phyloP scores from a whole-genome alignment of 2,797 vertebrate genomes.

The Lithobates pipiens region DNA sequence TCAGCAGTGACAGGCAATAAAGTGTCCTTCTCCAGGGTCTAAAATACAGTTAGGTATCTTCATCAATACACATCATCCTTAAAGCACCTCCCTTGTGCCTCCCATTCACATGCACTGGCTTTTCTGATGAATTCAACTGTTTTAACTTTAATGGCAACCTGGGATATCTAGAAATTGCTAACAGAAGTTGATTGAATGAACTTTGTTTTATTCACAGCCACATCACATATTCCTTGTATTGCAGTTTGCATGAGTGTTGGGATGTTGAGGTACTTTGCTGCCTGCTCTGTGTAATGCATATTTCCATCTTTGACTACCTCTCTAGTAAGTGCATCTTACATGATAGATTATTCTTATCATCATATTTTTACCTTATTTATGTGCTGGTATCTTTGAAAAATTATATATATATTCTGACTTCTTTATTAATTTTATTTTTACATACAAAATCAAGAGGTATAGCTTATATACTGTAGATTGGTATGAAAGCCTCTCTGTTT shows the following conservation, averaged over 20 bases:
- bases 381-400: too few species aligned
- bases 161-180: constrained; percentile 4
- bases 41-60: constrained; percentile 62
- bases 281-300: not conserved
- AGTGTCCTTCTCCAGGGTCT: constrained; percentile 59
- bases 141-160: not conserved
- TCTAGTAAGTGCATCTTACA: not conserved
- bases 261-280: not conserved
- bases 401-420: too few species aligned
- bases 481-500: not conserved
- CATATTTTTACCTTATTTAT: too few species aligned
- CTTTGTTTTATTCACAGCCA: not conserved
- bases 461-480: too few species aligned
- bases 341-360: too few species aligned
- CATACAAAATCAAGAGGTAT: too few species aligned
- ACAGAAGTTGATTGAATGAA: not conserved
- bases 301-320: not conserved
- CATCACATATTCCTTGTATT: not conserved
- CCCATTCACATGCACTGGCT: not conserved
- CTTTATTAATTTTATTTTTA: too few species aligned
- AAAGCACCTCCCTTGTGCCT: constrained; percentile 32
- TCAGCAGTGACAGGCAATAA: constrained; percentile 63
- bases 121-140: not conserved
- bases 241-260: not conserved
- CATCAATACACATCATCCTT: constrained; percentile 60